phyloP scores from a whole-genome alignment of 2,888 invertebrate species.

The Oxyscelio sp. region DNA sequence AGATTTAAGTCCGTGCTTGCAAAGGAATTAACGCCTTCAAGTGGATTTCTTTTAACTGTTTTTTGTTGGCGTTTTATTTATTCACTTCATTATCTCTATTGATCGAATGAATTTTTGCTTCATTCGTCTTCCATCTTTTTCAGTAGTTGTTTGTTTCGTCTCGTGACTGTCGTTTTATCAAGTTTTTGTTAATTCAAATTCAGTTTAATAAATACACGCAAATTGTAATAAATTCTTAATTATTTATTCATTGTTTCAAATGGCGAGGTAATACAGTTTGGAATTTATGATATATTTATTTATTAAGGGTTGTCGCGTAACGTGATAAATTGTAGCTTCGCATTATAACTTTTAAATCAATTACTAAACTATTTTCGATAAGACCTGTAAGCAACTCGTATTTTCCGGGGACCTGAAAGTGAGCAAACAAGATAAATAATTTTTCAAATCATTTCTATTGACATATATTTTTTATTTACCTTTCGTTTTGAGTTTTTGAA shows the following conservation, averaged over 20 bases:
- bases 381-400: constrained; percentile 8
- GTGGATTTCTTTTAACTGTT: not conserved
- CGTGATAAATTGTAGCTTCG: constrained; percentile 12
- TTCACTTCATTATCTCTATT: constrained; percentile 21
- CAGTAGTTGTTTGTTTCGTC: too few relatives aligned
- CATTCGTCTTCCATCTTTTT: constrained; percentile 13
- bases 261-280: constrained; percentile 1
- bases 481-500: not conserved
- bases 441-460: not conserved
- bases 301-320: constrained; percentile 20
- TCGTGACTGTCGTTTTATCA: too few relatives aligned
- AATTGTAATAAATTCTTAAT: not conserved
- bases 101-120: constrained; percentile 37
- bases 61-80: constrained; percentile 24
- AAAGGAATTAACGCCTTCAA: constrained; percentile 48
- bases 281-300: constrained; percentile 43
- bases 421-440: constrained; percentile 35
- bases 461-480: not conserved
- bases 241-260: constrained; percentile 42
- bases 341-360: constrained; percentile 47
- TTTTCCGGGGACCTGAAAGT: constrained; percentile 15
- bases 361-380: constrained; percentile 45
- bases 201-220: not conserved
- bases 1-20: constrained; percentile 42
- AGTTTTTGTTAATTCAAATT: constrained; percentile 1